Base-by-base conservation (phyloP, 2,888 invertebrate genomes). In the Agrochola macilenta region DNA sequence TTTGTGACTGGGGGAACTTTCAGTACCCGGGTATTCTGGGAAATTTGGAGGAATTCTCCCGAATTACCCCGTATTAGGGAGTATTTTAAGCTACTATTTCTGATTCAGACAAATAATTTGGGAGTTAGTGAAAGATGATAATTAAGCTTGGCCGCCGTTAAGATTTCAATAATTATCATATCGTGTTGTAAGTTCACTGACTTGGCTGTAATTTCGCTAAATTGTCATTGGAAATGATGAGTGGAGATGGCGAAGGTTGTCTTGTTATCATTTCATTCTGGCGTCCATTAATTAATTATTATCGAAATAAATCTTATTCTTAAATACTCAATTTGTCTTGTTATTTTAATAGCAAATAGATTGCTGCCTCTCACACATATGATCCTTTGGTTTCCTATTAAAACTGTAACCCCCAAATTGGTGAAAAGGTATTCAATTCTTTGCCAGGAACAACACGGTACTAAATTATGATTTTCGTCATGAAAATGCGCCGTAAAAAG, bases 91-190 rank as follows among this genome's bases (percentile, higher is more conserved):
- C 12, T 54, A 0, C 17, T 70, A 74, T 77, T 80, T 82, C 64
- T 66, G 72, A 77, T 79, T 77, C 69, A 46, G 43, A 26, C 23
- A 54, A 76, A 74, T 69, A 71, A 79, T 70, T 61, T 30, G 1
- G n/a, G 5, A 54, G 26, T 57, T 76, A 26, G 20, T 77, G 17
- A 58, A 76, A 80, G 54, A 20, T 65, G 35, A 71, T 71, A 69
- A 69, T 68, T 57, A 78, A 69, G 64, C 66, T 12, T 57, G 12
- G 43, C 73, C 46, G 20, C 35, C 17, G 43, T 43, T 60, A 54
- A 35, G 35, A 35, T 57, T 78, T 70, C 14, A 57, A 61, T 64
- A 57, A 71, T 70, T 57, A 72, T 64, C 11, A 30, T 78, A 60
- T 52, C 35, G 35, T 60, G n/a, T 64, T 66, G 30, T 64, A 39